phyloP scores from a whole-genome alignment of 2,113 vertebrate species.

The Antechinus stuartii region DNA sequence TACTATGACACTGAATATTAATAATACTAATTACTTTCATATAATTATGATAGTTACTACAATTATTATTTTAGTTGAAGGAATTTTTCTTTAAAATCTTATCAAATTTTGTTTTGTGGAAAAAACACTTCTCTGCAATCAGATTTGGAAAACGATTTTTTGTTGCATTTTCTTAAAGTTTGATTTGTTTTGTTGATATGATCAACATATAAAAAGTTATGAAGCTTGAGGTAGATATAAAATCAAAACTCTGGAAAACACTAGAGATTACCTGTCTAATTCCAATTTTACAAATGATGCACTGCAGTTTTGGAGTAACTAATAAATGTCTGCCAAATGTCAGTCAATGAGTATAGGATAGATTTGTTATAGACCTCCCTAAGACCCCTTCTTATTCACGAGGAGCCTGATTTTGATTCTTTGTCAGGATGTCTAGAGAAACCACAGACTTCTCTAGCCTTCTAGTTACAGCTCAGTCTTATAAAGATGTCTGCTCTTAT shows the following conservation, averaged over 20 bases:
- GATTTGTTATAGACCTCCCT: slow-evolving; percentile 24
- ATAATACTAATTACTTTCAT: too few relatives aligned
- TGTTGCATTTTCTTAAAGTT: background rate
- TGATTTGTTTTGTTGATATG: background rate
- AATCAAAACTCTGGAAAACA: background rate
- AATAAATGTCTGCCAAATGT: background rate
- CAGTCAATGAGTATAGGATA: background rate
- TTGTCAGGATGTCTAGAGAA: slow-evolving; percentile 36
- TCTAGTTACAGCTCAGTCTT: background rate
- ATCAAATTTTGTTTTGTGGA: too few relatives aligned
- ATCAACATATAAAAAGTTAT: background rate
- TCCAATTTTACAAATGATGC: background rate
- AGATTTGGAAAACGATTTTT: background rate
- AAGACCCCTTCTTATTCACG: slow-evolving; percentile 1
- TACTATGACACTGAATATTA: too few relatives aligned
- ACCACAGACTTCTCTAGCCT: background rate
- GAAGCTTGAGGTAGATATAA: background rate
- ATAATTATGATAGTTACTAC: too few relatives aligned
- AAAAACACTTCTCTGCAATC: too few relatives aligned
- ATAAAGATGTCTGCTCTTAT: background rate
- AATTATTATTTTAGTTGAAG: too few relatives aligned
- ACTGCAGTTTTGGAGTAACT: background rate
- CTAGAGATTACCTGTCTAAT: background rate
- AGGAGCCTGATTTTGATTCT: background rate
- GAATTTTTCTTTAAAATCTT: too few relatives aligned